These are phyloP conservation scores for Probosciger aterrimus DNA, from an alignment of 2,113 vertebrate species.

Conservation along the genomic window DNA sequence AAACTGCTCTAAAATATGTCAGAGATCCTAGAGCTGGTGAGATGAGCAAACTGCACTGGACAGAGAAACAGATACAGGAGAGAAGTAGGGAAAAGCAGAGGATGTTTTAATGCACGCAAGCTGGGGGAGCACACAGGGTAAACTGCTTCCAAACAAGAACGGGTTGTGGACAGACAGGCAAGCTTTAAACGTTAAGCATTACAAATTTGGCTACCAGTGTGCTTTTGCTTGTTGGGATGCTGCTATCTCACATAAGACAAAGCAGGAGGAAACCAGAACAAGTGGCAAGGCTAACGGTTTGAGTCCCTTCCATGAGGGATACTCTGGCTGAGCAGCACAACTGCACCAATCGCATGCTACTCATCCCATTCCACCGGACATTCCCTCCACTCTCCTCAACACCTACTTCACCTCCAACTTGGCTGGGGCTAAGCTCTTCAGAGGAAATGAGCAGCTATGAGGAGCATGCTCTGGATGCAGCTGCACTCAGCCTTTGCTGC, in stretches of 20 bases:
- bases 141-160: neutral
- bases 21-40: neutral
- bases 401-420: neutral
- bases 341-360: rapidly evolving
- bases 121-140: neutral
- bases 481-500: too few relatives aligned
- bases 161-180: neutral
- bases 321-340: rapidly evolving
- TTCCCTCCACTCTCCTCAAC: neutral
- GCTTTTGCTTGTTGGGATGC: neutral
- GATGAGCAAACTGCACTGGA: neutral
- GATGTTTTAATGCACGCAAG: neutral
- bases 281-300: neutral
- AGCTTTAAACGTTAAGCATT: neutral
- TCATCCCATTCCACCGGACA: rapidly evolving
- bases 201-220: neutral
- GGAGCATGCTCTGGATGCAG: neutral
- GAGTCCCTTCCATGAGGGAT: neutral
- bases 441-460: neutral
- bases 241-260: neutral
- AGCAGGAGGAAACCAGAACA: neutral
- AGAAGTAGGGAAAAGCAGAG: neutral
- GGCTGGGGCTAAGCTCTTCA: neutral
- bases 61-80: neutral
- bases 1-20: neutral